A percentile compares a stretch with the other conserved stretches of the same genome.
Evolutionary conservation across 2,797 vertebrate genomes (phyloP).

Genomic region (Alectoris magna): DNA sequence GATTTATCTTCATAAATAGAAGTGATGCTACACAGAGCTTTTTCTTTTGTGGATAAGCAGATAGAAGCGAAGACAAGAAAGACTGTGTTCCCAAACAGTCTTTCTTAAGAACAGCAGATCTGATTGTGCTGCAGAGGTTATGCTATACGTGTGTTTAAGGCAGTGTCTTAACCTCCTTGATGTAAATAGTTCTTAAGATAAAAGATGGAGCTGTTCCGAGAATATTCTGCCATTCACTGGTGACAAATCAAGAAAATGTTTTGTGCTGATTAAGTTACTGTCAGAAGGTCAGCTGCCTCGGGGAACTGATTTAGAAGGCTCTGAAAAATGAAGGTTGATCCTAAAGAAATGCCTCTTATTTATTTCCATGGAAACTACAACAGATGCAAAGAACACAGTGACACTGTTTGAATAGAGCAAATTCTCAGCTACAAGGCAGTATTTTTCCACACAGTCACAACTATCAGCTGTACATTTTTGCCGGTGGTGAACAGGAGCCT

Average conservation of each 20-base stretch:
- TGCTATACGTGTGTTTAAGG: background rate
- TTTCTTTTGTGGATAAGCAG: conserved; percentile 19
- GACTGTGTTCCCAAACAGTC: background rate
- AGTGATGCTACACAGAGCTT: conserved; percentile 1
- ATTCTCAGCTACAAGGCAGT: background rate
- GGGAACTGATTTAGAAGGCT: conserved; percentile 23
- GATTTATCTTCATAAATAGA: conserved; percentile 64
- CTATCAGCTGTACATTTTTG: background rate
- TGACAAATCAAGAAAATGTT: conserved; percentile 60
- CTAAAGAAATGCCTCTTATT: background rate
- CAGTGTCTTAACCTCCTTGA: conserved; percentile 36
- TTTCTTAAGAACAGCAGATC: background rate
- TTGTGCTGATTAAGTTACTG: conserved; percentile 56
- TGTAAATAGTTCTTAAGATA: conserved; percentile 43
- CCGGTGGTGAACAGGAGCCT: no score
- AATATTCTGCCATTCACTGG: conserved; percentile 15
- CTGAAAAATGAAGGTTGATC: background rate
- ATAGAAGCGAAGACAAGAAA: conserved; percentile 14
- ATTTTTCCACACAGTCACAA: background rate
- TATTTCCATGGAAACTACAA: background rate
- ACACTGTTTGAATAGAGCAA: background rate
- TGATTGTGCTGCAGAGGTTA: background rate
- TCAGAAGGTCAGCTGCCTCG: conserved; percentile 32
- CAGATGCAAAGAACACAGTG: background rate
- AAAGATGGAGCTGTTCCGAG: conserved; percentile 52